A percentile compares a stretch with the other conserved stretches of the same genome.
phyloP scores from a whole-genome alignment of 2,113 vertebrate species.

The Columba livia region DNA sequence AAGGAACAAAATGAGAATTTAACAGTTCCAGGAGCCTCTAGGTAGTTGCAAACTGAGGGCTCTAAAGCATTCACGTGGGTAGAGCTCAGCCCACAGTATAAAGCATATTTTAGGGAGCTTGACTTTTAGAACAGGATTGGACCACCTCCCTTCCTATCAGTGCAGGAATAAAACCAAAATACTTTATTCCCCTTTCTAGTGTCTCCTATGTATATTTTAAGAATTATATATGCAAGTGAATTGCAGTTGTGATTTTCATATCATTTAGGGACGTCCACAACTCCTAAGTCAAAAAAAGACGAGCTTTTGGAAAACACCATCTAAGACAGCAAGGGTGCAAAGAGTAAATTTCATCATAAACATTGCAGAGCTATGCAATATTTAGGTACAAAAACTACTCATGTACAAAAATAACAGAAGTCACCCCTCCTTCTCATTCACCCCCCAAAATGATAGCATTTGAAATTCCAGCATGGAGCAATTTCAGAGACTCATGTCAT shows the following conservation, averaged over 20 bases:
- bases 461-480: not conserved
- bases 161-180: not conserved
- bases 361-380: not conserved
- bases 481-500: not conserved
- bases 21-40: constrained; percentile 62
- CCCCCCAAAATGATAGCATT: not conserved
- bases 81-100: not conserved
- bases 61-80: constrained; percentile 2
- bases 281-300: not conserved
- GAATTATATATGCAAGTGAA: not conserved
- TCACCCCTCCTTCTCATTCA: not conserved
- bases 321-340: not conserved
- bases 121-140: not conserved
- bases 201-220: not conserved
- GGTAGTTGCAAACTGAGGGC: constrained; percentile 28
- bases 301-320: not conserved
- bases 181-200: not conserved
- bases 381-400: not conserved
- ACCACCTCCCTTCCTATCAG: not conserved
- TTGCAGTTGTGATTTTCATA: not conserved
- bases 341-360: not conserved
- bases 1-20: constrained; percentile 71
- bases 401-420: not conserved
- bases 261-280: not conserved
- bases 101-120: not conserved